These are phyloP conservation scores for Eupithecia pulchellata DNA, from an alignment of 2,888 invertebrate species.

Conservation along the genomic window DNA sequence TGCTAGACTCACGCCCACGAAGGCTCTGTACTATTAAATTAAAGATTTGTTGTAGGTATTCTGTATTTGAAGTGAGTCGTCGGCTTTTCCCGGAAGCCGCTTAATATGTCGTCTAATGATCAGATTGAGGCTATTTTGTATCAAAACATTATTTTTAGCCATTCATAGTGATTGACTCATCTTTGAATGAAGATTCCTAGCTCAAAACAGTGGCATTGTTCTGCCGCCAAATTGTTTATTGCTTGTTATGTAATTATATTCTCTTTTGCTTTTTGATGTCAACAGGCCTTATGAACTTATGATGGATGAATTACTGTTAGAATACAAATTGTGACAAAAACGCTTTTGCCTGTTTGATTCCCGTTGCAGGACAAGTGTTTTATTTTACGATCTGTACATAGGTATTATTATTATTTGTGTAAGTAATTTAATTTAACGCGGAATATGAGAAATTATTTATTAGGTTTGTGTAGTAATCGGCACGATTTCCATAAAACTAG, in stretches of 20 bases:
- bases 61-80: background rate
- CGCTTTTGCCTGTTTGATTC: background rate
- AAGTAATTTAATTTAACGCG: background rate
- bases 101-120: background rate
- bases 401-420: background rate
- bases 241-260: too few species aligned
- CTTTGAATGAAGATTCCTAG: background rate
- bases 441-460: background rate
- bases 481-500: background rate
- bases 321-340: background rate
- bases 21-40: background rate
- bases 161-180: constrained; percentile 8
- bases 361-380: background rate
- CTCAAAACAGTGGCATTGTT: background rate
- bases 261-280: background rate
- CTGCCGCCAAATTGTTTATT: background rate
- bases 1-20: background rate
- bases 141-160: background rate
- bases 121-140: constrained; percentile 3
- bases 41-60: background rate
- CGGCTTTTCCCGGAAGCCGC: background rate
- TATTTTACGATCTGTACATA: background rate
- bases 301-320: background rate
- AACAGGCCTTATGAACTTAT: background rate
- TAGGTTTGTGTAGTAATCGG: background rate